Evolutionary conservation across 2,113 vertebrate species (phyloP), one percentile per base, ranked within the genome.

Genomic region (Archocentrus centrarchus): DNA sequence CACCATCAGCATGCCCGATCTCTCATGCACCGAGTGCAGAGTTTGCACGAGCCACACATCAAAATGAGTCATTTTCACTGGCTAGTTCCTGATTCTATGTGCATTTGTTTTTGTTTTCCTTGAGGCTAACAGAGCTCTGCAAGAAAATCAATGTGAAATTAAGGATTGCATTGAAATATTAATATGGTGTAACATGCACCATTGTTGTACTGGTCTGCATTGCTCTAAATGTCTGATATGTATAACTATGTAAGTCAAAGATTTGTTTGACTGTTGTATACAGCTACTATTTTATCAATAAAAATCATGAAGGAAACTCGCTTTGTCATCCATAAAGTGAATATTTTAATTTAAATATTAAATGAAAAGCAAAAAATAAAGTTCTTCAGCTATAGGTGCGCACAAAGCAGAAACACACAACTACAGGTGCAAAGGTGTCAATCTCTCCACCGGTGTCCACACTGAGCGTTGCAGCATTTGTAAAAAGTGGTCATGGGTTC

Each of bases 401-500:
- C 37, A 79, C 47, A 55, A 24, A 75, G 17, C 11, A 47, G 35
- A 57, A 68, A 70, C 30, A 20, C 13, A 17, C 11, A 15, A 37
- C 13, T 32, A 35, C 0, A 76, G 50, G 58, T 83, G 9, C 50
- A 75, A 39, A 76, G 2, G 5, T 57, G 24, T 96, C 86, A 99
- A 79, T 99, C 98, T 91, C 97, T 95, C 98, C 98, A 99, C 22
- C 97, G 94, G 90, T 99, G 97, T 4, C 98, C 98, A 68, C 98
- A 99, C 89, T 95, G 97, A 8, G 86, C 83, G 2, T 90, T 97
- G 95, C 98, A 99, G 94, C 98, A 99, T 94, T 99, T 99, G 94
- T 99, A 99, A 95, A 99, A 99, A 6, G 98, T 99, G 2, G 98
- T 99, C 98, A 99, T 99, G 0, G 98, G 98, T 91, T 99, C 98